phyloP scores from a whole-genome alignment of 2,888 invertebrate species.

The Morinoia aosen region DNA sequence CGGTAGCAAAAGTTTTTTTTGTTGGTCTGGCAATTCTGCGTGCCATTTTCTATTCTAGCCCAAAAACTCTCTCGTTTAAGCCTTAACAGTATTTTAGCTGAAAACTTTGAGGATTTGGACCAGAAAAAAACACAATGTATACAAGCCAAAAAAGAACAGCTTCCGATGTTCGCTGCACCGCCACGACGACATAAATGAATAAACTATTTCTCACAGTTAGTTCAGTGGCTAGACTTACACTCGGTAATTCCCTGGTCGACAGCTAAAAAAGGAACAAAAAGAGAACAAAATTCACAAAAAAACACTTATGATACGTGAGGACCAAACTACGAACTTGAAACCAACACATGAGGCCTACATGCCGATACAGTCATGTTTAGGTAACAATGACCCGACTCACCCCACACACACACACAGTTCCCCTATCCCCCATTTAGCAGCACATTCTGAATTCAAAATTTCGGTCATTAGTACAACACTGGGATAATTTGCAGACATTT shows the following conservation, averaged over 20 bases:
- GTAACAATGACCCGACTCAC: not conserved
- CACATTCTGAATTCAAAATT: not conserved
- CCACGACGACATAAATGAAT: too few species aligned
- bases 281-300: not conserved
- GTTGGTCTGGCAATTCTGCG: too few species aligned
- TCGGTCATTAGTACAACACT: not conserved
- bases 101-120: too few species aligned
- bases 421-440: not conserved
- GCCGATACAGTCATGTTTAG: not conserved
- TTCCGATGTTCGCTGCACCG: too few species aligned
- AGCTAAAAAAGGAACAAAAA: not conserved
- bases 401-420: too few species aligned
- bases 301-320: not conserved
- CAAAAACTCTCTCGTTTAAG: too few species aligned
- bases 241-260: not conserved
- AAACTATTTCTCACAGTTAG: too few species aligned
- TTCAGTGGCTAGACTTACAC: not conserved
- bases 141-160: too few species aligned
- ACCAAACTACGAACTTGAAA: not conserved
- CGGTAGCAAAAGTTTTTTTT: too few species aligned
- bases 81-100: too few species aligned
- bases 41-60: too few species aligned
- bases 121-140: too few species aligned
- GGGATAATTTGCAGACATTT: not conserved
- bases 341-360: not conserved